Percentiles rank a stretch among this genome's conserved stretches.
Conservation (phyloP, 2,113 vertebrate species). For the Sebastes fasciatus region DNA sequence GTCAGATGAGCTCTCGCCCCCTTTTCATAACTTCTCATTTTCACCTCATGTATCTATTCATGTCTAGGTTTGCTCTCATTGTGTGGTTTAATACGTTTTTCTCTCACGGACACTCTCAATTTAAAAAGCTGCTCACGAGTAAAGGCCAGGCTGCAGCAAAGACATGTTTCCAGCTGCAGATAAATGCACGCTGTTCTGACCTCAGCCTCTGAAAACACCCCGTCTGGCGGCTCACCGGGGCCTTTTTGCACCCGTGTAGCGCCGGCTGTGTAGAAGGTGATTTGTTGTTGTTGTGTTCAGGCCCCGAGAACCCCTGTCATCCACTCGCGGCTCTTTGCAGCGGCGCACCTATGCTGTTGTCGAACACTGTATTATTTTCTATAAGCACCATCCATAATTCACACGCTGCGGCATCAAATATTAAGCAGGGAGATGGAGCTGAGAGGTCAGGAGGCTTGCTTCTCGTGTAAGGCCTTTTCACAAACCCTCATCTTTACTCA, state of each 20-base stretch:
- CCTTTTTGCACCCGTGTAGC: conserved; percentile 73
- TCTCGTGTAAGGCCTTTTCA: conserved; percentile 34
- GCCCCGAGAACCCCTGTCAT: conserved; percentile 42
- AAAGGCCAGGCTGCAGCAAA: conserved; percentile 1
- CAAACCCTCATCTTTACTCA: neutral
- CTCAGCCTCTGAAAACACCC: conserved; percentile 25
- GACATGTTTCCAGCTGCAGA: conserved; percentile 33
- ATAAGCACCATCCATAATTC: conserved; percentile 81
- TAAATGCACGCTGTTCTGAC: conserved; percentile 49
- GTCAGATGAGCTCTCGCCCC: conserved; percentile 44
- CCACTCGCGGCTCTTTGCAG: conserved; percentile 52
- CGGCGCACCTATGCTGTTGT: conserved; percentile 60
- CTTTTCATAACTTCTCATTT: conserved; percentile 37
- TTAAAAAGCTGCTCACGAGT: conserved; percentile 27
- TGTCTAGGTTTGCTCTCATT: conserved; percentile 21
- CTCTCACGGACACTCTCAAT: conserved; percentile 30
- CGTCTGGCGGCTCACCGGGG: conserved; percentile 25
- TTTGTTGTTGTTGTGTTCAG: conserved; percentile 60
- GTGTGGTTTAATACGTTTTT: conserved; percentile 24
- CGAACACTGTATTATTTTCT: conserved; percentile 75
- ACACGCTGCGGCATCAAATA: conserved; percentile 71
- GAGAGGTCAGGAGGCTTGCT: conserved; percentile 64
- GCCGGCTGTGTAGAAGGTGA: conserved; percentile 21
- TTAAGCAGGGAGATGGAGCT: conserved; percentile 71
- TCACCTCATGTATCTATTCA: conserved; percentile 42